Conservation (phyloP, 2,113 vertebrate species). For the Anoura caudifer region DNA sequence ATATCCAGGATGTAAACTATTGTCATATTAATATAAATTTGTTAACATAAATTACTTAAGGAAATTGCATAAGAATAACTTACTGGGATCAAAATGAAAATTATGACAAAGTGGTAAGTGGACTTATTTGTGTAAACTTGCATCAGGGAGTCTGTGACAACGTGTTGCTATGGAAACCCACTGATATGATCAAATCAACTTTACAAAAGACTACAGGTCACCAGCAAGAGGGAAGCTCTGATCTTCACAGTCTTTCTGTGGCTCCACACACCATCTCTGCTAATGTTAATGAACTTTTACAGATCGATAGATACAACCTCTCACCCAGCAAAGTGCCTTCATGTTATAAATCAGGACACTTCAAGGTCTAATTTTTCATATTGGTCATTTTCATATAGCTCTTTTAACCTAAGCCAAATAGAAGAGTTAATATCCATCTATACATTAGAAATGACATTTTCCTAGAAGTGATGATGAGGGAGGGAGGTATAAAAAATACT, state of each 20-base stretch:
- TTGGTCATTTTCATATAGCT: constrained; percentile 28
- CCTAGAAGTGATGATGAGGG: neutral
- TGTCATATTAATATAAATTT: constrained; percentile 65
- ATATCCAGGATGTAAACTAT: neutral
- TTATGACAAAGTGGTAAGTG: constrained; percentile 63
- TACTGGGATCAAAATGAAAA: constrained; percentile 72
- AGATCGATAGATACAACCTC: constrained; percentile 4
- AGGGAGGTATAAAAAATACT: neutral
- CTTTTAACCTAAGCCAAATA: neutral
- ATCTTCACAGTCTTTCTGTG: neutral
- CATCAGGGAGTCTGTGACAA: constrained; percentile 64
- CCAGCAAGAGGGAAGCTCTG: neutral
- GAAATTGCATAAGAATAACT: constrained; percentile 71
- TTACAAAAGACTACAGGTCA: neutral
- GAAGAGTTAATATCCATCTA: constrained; percentile 45
- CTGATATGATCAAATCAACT: neutral
- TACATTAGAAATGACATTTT: constrained; percentile 45
- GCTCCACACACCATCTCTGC: constrained; percentile 12
- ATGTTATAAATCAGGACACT: constrained; percentile 43
- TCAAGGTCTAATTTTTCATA: constrained; percentile 16
- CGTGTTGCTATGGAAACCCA: constrained; percentile 60
- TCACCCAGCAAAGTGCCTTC: constrained; percentile 32
- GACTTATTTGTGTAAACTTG: constrained; percentile 55
- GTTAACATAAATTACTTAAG: constrained; percentile 69
- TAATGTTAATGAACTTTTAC: constrained; percentile 57